Evolutionary conservation across 2,888 invertebrate species (phyloP), one percentile per base, ranked within the genome.

Genomic region (Clistopyga incitator): DNA sequence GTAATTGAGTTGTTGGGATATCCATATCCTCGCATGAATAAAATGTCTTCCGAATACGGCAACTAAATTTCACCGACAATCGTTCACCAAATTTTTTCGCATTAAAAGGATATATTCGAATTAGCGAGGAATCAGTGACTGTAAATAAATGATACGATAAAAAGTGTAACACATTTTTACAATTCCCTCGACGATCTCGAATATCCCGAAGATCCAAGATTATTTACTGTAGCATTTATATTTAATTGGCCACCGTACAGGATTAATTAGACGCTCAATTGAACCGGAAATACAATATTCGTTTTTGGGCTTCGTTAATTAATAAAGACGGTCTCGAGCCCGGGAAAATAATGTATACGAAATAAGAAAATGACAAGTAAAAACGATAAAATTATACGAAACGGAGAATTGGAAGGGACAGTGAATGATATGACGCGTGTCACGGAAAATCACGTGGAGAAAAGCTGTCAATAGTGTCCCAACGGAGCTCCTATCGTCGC

Each of bases 401-500:
- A 4, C n/a, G 59, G 2, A n/a, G 6, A 34, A 34, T 61, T 6
- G n/a, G 15, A 61, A 56, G 42, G 38, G 42, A 56, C 42, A 56
- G 25, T 25, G 13, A n/a, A 56, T 61, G 25, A 61, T n/a, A 61
- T 10, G n/a, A 4, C 34, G 34, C n/a, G n/a, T n/a, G 34, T 61
- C 18, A 61, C 34, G 59, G n/a, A n/a, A 61, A 18, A 8, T 42
- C 25, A 23, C 50, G 45, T 42, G 54, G 59, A 42, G 38, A 50
- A 76, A 34, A 71, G 29, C 64, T 67, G 59, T 67, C 77, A 54
- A 77, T 71, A 56, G 38, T n/a, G 56, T 50, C 42, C 70, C 54
- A 20, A 61, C 56, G 71, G 76, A 64, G 71, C 45, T 45, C 47
- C 34, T 71, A 45, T 50, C 47, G 65, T 45, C 76, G 65, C 50